Conservation (phyloP, 2,113 vertebrate genomes). For the Oreochromis tanganicae region DNA sequence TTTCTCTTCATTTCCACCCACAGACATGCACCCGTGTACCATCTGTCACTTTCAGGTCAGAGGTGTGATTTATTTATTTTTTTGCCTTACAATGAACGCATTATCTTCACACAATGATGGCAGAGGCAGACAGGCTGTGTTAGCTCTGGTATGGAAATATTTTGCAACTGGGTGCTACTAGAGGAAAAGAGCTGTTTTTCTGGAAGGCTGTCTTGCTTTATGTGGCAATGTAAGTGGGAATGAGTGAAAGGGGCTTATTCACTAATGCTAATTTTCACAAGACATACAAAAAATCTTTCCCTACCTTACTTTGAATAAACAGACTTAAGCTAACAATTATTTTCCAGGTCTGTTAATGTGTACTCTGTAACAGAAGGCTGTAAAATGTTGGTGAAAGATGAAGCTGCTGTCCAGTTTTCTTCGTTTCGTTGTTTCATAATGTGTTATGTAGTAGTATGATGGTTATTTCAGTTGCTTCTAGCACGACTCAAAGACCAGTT, state of each 20-base stretch:
- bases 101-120: not conserved
- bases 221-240: not conserved
- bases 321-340: not conserved
- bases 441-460: not conserved
- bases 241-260: not conserved
- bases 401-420: not conserved
- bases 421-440: not conserved
- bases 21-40: conserved; percentile 23
- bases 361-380: not conserved
- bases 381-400: not conserved
- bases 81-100: not conserved
- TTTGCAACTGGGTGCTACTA: not conserved
- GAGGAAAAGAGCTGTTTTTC: not conserved
- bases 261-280: not conserved
- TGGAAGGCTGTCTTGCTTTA: not conserved
- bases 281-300: not conserved
- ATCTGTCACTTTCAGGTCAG: conserved; percentile 54
- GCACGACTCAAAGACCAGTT: not conserved
- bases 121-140: not conserved
- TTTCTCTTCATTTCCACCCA: conserved; percentile 5
- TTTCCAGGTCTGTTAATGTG: not conserved
- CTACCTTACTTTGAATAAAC: not conserved
- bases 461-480: not conserved
- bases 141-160: not conserved
- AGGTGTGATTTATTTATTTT: not conserved